Conservation (phyloP, 2,797 vertebrate genomes). For the Acrossocheilus fasciatus region DNA sequence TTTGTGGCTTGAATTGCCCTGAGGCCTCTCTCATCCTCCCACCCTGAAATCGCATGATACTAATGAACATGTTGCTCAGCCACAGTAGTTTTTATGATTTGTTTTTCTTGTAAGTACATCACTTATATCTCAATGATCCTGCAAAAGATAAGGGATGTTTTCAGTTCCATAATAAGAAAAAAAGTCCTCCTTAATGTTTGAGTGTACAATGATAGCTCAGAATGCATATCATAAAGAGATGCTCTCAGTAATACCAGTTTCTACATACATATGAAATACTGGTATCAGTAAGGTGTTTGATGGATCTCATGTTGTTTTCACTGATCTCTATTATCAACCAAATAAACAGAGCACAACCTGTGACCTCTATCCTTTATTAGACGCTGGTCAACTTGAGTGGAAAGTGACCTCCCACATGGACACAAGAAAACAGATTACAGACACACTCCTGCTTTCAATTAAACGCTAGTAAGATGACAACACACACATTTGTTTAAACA, state of each 20-base stretch:
- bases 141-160: neutral
- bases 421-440: constrained; percentile 44
- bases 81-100: neutral
- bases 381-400: constrained; percentile 29
- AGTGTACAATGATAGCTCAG: neutral
- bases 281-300: constrained; percentile 1
- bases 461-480: constrained; percentile 10
- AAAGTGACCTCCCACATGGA: constrained; percentile 41
- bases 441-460: constrained; percentile 44
- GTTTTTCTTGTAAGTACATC: neutral
- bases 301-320: neutral
- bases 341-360: constrained; percentile 39
- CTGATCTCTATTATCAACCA: neutral
- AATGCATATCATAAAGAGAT: constrained; percentile 2
- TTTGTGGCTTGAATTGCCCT: neutral
- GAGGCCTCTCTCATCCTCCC: neutral
- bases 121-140: neutral
- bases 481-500: neutral
- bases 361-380: constrained; percentile 33
- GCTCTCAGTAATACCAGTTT: neutral
- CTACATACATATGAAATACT: neutral
- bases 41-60: neutral
- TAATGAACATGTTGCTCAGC: neutral
- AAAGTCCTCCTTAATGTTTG: neutral
- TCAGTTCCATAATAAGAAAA: neutral